Percentiles rank a stretch among this genome's conserved stretches.
Evolutionary conservation across 1,140 invertebrate genomes (phyloP).

Genomic region (Cherax destructor): DNA sequence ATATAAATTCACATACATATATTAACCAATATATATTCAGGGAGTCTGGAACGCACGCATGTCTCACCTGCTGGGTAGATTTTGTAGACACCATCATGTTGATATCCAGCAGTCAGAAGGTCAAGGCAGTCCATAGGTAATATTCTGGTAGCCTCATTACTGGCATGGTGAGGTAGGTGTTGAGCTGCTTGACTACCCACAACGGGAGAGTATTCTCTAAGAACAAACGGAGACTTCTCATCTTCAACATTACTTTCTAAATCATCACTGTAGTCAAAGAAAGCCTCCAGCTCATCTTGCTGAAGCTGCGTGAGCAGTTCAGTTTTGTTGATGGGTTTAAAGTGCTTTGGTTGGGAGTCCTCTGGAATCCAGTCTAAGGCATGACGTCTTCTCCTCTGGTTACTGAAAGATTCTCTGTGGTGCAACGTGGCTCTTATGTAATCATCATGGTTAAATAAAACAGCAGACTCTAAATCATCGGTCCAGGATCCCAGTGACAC

Average conservation of each 20-base stretch:
- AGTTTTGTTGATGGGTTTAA: background rate
- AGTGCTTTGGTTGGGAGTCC: background rate
- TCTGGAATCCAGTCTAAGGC: background rate
- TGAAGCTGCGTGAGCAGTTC: background rate
- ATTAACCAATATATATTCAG: no score
- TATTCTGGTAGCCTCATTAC: background rate
- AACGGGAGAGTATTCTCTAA: background rate
- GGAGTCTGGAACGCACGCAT: background rate
- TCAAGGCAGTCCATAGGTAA: conserved; percentile 19
- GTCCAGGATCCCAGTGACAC: background rate
- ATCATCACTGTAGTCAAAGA: background rate
- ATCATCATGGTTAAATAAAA: background rate
- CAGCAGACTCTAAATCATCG: background rate
- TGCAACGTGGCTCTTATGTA: background rate
- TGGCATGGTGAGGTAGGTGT: background rate
- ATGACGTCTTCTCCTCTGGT: background rate
- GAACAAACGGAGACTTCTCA: background rate
- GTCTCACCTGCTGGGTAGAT: conserved; percentile 18
- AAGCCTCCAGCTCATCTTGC: background rate
- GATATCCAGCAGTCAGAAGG: background rate
- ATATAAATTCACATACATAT: background rate
- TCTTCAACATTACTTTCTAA: background rate
- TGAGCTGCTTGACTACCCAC: no score
- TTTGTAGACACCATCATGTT: conserved; percentile 6
- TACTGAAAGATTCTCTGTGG: background rate